Conservation (phyloP, 2,888 invertebrate genomes). For the Diploptera punctata region DNA sequence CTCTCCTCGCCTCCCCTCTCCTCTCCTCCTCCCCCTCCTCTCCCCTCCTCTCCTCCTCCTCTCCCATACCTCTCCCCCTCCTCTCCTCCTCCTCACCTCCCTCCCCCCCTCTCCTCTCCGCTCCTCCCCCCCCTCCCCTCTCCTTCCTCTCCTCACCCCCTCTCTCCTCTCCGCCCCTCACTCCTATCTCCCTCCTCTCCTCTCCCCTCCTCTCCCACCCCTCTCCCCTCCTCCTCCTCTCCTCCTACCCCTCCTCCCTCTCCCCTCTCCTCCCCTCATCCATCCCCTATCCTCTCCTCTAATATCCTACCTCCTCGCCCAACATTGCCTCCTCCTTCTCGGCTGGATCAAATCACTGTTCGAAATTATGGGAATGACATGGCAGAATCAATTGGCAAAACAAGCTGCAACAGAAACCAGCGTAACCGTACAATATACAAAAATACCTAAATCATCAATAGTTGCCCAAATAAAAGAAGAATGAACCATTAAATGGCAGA, state of each 20-base stretch:
- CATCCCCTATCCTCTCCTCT: neutral
- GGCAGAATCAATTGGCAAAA: too few relatives aligned
- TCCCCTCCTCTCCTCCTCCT: neutral
- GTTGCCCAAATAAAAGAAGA: too few relatives aligned
- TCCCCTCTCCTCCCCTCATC: too few relatives aligned
- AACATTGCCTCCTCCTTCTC: neutral
- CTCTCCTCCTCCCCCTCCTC: neutral
- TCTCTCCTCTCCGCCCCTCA: neutral
- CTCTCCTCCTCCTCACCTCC: neutral
- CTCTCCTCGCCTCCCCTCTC: neutral
- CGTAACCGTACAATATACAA: too few relatives aligned
- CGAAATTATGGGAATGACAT: too few relatives aligned
- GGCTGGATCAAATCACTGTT: too few relatives aligned
- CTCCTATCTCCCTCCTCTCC: neutral
- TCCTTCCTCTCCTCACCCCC: neutral
- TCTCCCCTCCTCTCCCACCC: neutral
- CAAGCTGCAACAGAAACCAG: too few relatives aligned
- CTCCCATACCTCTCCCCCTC: neutral
- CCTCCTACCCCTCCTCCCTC: neutral
- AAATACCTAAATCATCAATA: too few relatives aligned
- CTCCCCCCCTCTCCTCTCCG: neutral
- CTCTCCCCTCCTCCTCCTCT: neutral
- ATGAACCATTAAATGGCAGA: too few relatives aligned
- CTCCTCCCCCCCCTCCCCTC: neutral
- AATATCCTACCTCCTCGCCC: neutral